Evolutionary conservation across 2,113 vertebrate genomes (phyloP), one percentile per base, ranked within the genome.

Genomic region (Pseudopodoces humilis): DNA sequence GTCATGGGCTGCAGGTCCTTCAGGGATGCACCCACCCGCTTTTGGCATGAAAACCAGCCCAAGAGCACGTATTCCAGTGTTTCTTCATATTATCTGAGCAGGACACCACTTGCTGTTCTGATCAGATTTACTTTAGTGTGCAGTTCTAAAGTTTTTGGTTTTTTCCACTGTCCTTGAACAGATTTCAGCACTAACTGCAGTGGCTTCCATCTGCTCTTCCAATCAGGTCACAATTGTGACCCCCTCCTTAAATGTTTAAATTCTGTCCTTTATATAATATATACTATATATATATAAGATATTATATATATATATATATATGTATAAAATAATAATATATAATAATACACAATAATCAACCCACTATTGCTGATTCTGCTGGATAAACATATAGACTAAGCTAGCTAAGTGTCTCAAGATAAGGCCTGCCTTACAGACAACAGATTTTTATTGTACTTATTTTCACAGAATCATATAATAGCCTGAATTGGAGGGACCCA

Each of bases 1-100:
- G 1, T 76, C 47, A 56, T 3, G 2, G 22, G 8, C 16, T 77
- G 7, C 46, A 58, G 14, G 5, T 7, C 16, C 20, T 77, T 52
- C 37, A 52, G 24, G 4, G 14, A 22, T 22, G 24, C 28, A n/a
- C 7, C 11, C 65, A 28, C 7, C 1, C 3, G 0, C 0, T 76
- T 65, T 25, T 28, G 19, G 6, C 35, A 53, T 10, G 7, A 72
- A 2, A 86, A 9, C 7, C 8, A 35, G 6, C 2, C 13, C 5
- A 37, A 22, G 4, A 59, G 2, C 0, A 0, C 4, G 11, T 33
- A 22, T 30, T 31, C 12, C 33, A 35, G 12, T 13, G 21, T 22
- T 69, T 58, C 43, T 65, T 60, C 20, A 3, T 16, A 33, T 6
- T 28, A 3, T 33, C 27, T 46, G 44, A 59, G 11, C 10, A 6